These are phyloP conservation scores for Philonicus albiceps DNA, from an alignment of 2,888 invertebrate genomes.

Conservation along the genomic window DNA sequence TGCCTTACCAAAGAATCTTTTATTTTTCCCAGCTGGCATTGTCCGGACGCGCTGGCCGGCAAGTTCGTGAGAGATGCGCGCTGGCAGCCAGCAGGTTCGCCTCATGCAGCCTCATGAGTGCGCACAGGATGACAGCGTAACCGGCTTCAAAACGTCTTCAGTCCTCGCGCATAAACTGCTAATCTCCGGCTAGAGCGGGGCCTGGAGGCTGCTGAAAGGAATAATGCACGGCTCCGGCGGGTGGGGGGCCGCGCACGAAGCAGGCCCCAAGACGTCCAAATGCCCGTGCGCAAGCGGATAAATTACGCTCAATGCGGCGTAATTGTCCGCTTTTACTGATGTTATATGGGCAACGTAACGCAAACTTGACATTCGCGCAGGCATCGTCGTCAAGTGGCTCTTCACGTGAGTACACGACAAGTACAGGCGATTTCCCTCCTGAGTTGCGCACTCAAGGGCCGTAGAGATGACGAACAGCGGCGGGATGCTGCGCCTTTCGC, in stretches of 20 bases:
- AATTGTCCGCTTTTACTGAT: constrained; percentile 34
- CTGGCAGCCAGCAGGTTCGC: neutral
- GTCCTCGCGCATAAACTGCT: neutral
- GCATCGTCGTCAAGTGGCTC: neutral
- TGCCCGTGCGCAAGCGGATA: constrained; percentile 40
- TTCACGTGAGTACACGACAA: neutral
- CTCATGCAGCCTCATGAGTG: neutral
- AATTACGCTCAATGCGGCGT: constrained; percentile 36
- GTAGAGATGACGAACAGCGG: neutral
- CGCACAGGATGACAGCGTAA: constrained; percentile 4
- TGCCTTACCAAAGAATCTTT: neutral
- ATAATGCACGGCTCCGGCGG: neutral
- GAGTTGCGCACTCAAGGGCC: neutral
- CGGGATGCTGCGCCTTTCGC: neutral
- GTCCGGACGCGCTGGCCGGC: neutral
- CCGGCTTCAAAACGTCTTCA: constrained; percentile 11
- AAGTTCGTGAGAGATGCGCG: neutral
- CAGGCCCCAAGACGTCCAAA: constrained; percentile 7
- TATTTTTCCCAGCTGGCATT: neutral
- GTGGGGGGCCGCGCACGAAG: neutral
- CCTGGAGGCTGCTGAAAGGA: neutral
- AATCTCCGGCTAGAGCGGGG: neutral
- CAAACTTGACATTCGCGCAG: neutral
- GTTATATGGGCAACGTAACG: constrained; percentile 23
- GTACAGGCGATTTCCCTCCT: neutral